These are phyloP conservation scores for Dicyrtomina minuta DNA, from an alignment of 2,888 invertebrate genomes.

Conservation along the genomic window DNA sequence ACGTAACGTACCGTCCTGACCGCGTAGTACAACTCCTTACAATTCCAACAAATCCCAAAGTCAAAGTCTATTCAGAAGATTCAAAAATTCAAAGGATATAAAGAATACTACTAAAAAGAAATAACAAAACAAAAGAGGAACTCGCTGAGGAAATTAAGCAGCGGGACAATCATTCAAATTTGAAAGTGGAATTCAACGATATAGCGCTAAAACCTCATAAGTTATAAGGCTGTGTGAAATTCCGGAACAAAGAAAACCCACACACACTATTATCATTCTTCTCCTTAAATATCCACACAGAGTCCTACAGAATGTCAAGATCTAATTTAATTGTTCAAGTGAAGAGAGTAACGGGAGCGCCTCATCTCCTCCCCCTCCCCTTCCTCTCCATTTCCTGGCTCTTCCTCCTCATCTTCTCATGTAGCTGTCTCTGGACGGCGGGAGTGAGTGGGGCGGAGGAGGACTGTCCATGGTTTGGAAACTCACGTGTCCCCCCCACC, in stretches of 20 bases:
- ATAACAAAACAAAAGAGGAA: neutral
- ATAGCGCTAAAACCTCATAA: too few relatives aligned
- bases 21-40: too few relatives aligned
- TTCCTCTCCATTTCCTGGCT: constrained; percentile 15
- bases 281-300: constrained; percentile 1
- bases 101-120: too few relatives aligned
- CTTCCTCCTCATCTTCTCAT: constrained; percentile 12
- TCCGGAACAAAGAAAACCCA: too few relatives aligned
- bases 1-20: too few relatives aligned
- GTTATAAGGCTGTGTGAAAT: too few relatives aligned
- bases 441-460: constrained; percentile 56
- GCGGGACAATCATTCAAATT: too few relatives aligned
- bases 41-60: too few relatives aligned
- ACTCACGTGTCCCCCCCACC: constrained; percentile 62
- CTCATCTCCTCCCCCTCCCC: too few relatives aligned
- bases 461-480: constrained; percentile 83
- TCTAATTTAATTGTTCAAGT: constrained; percentile 12
- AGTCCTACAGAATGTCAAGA: constrained; percentile 2
- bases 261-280: constrained; percentile 1
- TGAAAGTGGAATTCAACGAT: too few relatives aligned
- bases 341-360: constrained; percentile 19
- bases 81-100: neutral
- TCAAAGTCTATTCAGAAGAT: too few relatives aligned
- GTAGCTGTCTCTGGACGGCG: neutral
- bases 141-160: too few relatives aligned